phyloP scores from a whole-genome alignment of 2,888 invertebrate genomes.

The Agrotis ipsilon region DNA sequence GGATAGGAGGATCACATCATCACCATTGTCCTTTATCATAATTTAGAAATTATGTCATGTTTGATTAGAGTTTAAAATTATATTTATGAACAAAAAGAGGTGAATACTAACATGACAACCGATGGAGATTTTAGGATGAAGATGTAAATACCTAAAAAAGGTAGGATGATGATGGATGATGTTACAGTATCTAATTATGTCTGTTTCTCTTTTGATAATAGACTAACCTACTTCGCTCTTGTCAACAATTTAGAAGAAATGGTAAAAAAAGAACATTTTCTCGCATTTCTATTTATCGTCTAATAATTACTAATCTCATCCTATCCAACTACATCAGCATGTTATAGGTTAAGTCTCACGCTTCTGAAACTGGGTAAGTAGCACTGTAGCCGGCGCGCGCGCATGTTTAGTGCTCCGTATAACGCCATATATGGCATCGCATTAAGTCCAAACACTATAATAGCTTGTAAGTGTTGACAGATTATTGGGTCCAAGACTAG shows the following conservation, averaged over 20 bases:
- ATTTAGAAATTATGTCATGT: background rate
- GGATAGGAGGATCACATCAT: no score
- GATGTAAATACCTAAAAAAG: background rate
- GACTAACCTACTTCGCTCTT: background rate
- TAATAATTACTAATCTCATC: conserved; percentile 7
- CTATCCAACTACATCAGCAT: conserved; percentile 30
- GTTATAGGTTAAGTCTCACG: conserved; percentile 27
- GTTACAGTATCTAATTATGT: background rate
- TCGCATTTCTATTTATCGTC: background rate
- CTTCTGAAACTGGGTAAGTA: conserved; percentile 57
- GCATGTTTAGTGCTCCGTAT: conserved; percentile 41
- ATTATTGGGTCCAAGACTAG: conserved; percentile 12
- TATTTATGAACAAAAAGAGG: background rate
- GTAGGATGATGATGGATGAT: background rate
- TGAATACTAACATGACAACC: background rate
- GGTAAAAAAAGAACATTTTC: background rate
- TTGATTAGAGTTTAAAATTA: background rate
- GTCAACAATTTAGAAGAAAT: no score
- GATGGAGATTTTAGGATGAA: background rate
- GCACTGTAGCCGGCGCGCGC: conserved; percentile 47
- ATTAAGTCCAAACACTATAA: conserved; percentile 50
- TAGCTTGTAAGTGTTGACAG: conserved; percentile 42
- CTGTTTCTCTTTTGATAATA: background rate
- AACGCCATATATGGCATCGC: conserved; percentile 44
- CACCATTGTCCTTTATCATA: no score